Evolutionary conservation across 2,797 vertebrate genomes (phyloP), one percentile per base, ranked within the genome.

Genomic region (Varecia variegata): DNA sequence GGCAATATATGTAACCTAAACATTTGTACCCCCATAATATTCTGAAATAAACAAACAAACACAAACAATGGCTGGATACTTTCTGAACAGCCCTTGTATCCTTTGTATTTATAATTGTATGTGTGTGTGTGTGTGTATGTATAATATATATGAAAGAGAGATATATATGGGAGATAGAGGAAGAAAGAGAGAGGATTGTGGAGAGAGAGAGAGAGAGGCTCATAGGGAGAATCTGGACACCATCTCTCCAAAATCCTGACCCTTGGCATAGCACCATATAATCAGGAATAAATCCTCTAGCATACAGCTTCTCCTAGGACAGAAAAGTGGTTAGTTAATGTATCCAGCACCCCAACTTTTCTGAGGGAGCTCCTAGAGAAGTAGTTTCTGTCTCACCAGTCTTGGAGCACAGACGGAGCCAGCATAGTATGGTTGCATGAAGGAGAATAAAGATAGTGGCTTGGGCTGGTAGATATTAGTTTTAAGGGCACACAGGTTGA

Each of bases 161-260:
- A n/a, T 65, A 65, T n/a, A n/a, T 65, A 65, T n/a, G 7, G 62
- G 7, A 65, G 32, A 65, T 65, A 65, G 62, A 65, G 62, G n/a
- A 18, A n/a, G 9, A 21, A 11, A 68, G n/a, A 21, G 32, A 60
- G 40, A 62, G n/a, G 5, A 23, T 52, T 35, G 9, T 0, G 20
- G 50, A 6, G 50, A 20, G 52, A 50, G 15, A 30, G 65, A 35
- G 65, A 21, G 13, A 30, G 38, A 74, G n/a, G 3, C 9, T 77
- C 2, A 0, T 52, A 21, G 45, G 1, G 45, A 65, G 12, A 50
- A 43, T 62, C 10, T 52, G 32, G 2, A 30, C 0, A 76, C 6
- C 3, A 12, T 25, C 7, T 40, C 7, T 52, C 3, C 3, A 38
- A 20, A 20, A 35, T 15, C 14, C 32, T 60, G 7, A 74, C 13